Base-by-base conservation (phyloP, 2,888 invertebrate species). In the Drosophila robusta region DNA sequence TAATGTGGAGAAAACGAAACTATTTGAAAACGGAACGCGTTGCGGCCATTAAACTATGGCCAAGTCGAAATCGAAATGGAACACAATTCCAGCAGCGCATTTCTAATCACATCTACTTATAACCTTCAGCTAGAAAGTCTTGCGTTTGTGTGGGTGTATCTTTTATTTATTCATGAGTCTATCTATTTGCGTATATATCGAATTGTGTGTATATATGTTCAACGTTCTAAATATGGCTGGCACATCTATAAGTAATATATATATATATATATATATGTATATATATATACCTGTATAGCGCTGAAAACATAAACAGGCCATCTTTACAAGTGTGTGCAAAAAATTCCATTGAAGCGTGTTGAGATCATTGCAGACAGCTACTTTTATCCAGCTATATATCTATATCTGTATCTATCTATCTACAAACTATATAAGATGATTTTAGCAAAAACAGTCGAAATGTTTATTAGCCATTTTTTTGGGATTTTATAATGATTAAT, bases 291-390 rank as follows among this genome's bases (percentile, higher is more conserved):
- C 42, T 57, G 52, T 39, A 55, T 45, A 62, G 42, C 50, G 55
- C 46, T 45, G 62, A 51, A 79, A 79, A 72, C 67, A 74, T 74
- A 84, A 80, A 75, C 75, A 84, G 66, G 14, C 51, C 34, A 52
- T 18, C 29, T 42, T 72, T 68, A 64, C 54, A 71, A 62, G 61
- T 70, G 78, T 76, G 68, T 54, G 75, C 45, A 38, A 74, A 81
- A 75, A 73, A 82, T 85, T 86, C 88, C 78, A 72, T 58, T 61
- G 54, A 70, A 65, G 67, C 76, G 50, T 68, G 77, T 73, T 80
- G 84, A 85, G 88, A 84, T 86, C 84, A 76, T 64, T 61, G 54
- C 61, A 62, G 61, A 70, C 44, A 72, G 50, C 49, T 42, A 68
- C 46, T 47, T 39, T 47, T 56, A 42, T 63, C 11, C 39, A 8